phyloP scores from a whole-genome alignment of 2,113 vertebrate species.

The Athene cunicularia region DNA sequence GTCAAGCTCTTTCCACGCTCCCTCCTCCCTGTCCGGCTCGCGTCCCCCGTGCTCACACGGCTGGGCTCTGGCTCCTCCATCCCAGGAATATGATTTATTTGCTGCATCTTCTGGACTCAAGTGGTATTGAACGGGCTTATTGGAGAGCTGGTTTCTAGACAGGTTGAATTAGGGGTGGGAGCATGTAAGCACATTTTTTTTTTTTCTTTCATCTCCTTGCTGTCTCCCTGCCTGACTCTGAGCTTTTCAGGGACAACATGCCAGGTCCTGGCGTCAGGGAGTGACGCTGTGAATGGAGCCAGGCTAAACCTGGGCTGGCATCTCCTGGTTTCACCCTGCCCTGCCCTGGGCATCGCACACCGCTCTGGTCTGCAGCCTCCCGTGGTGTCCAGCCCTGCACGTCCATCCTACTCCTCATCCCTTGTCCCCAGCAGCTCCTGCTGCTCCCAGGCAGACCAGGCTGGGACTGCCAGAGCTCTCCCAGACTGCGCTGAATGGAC shows the following conservation, averaged over 20 bases:
- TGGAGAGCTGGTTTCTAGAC: neutral
- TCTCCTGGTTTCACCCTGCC: neutral
- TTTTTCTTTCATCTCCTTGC: neutral
- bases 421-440: neutral
- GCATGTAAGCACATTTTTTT: neutral
- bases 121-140: neutral
- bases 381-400: neutral
- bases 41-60: accelerated
- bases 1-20: accelerated
- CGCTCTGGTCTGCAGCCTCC: neutral
- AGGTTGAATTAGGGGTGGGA: neutral
- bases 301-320: neutral
- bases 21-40: accelerated
- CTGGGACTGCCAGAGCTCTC: neutral
- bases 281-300: accelerated
- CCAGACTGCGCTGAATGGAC: accelerated
- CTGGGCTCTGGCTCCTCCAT: neutral
- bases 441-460: accelerated
- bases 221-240: neutral
- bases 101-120: neutral
- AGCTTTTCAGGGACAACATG: neutral
- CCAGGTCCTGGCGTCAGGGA: neutral
- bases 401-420: neutral
- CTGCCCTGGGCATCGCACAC: neutral
- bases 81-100: neutral